Evolutionary conservation across 2,797 vertebrate genomes (phyloP), one percentile per base, ranked within the genome.

Genomic region (Danio tinwini): DNA sequence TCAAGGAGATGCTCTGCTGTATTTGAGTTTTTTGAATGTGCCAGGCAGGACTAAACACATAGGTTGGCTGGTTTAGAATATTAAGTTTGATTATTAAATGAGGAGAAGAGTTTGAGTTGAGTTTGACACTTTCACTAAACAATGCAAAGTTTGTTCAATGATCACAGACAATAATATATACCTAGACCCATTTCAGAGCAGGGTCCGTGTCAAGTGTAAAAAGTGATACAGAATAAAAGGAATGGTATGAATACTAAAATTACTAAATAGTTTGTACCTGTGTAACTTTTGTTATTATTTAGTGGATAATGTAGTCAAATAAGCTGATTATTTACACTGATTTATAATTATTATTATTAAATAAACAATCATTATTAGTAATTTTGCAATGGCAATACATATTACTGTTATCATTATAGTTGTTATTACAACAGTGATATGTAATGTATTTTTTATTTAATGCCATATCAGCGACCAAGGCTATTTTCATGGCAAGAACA

Each of bases 1-100:
- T 78, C 76, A 71, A 78, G 47, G 76, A 78, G 39, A 71, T 45
- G 37, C 76, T 78, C 78, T 44, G 76, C 56, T 37, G 17, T 12
- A 73, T 64, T 7, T 39, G 61, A 65, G 19, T 19, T 47, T 39
- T 71, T 78, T 62, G 0, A 40, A 69, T 78, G 56, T 68, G 47
- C 19, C 76, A 52, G 68, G 53, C 47, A 71, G 68, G 68, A 50
- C 49, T 61, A 71, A 79, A 63, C 70, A 45, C 50, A 70, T 62
- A 45, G 56, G 12, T 14, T 77, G 37, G 21, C 67, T 17, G 45
- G 76, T 55, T 14, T 71, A 21, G 76, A 79, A 79, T 71, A 71
- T 71, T 62, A 70, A 78, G 67, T 78, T 78, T 50, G 21, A 17
- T 37, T 29, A 16, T 59, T 44, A 59, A 73, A 59, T 29, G 14